These are phyloP conservation scores for Drosophila emarginata DNA, from an alignment of 2,888 invertebrate genomes.

Conservation along the genomic window DNA sequence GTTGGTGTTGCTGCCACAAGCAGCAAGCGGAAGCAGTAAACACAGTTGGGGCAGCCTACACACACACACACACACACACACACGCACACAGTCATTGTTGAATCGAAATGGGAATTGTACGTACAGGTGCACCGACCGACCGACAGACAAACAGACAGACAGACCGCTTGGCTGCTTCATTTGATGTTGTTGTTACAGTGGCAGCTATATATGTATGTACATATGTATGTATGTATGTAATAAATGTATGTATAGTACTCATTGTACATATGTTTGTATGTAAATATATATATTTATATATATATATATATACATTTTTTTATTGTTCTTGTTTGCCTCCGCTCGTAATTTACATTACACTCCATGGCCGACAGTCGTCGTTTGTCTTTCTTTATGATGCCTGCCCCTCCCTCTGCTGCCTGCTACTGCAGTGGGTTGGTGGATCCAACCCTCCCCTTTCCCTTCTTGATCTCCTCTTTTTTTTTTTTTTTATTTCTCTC, in stretches of 20 bases:
- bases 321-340: slow-evolving; percentile 35
- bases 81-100: slow-evolving; percentile 20
- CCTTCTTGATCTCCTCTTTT: slow-evolving; percentile 7
- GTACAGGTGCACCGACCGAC: slow-evolving; percentile 61
- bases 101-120: slow-evolving; percentile 12
- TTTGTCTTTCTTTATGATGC: slow-evolving; percentile 68
- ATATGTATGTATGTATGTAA: background rate
- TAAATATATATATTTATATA: slow-evolving; percentile 4
- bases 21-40: slow-evolving; percentile 68
- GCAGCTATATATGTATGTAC: slow-evolving; percentile 44
- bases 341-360: slow-evolving; percentile 71
- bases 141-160: background rate
- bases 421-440: slow-evolving; percentile 10
- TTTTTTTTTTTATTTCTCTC: background rate
- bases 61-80: slow-evolving; percentile 44
- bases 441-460: slow-evolving; percentile 16
- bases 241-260: background rate
- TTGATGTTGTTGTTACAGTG: slow-evolving; percentile 53
- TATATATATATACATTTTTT: slow-evolving; percentile 8
- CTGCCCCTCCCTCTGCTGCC: slow-evolving; percentile 16
- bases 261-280: slow-evolving; percentile 32
- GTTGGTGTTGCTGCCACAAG: slow-evolving; percentile 1
- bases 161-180: slow-evolving; percentile 54
- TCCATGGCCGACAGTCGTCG: slow-evolving; percentile 60
- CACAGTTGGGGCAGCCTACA: slow-evolving; percentile 53